phyloP scores from a whole-genome alignment of 2,888 invertebrate species.

The Blomia tropicalis region DNA sequence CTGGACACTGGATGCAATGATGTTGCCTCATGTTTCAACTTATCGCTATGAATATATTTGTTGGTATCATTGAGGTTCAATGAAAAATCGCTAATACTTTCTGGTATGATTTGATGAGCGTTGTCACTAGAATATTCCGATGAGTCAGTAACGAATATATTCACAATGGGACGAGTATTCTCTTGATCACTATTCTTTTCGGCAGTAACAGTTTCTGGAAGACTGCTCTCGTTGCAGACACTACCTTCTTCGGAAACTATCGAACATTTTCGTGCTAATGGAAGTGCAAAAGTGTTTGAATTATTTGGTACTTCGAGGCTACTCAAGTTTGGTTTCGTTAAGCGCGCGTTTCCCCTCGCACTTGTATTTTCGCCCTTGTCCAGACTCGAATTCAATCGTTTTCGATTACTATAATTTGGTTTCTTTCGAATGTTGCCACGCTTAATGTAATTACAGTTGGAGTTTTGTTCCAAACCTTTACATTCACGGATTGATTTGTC shows the following conservation, averaged over 20 bases:
- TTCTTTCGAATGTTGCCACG: constrained; percentile 15
- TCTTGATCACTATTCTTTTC: neutral
- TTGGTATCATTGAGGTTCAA: neutral
- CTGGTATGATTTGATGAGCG: neutral
- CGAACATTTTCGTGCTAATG: constrained; percentile 30
- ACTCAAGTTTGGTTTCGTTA: neutral
- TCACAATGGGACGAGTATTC: constrained; percentile 10
- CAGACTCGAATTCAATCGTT: constrained; percentile 14
- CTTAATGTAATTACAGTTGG: constrained; percentile 1
- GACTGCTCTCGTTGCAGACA: constrained; percentile 16
- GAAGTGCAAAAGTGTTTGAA: constrained; percentile 24
- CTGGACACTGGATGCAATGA: constrained; percentile 25
- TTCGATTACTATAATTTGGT: constrained; percentile 11
- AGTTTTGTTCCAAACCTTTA: constrained; percentile 15
- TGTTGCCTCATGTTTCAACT: neutral
- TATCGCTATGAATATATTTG: neutral
- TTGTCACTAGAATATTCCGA: constrained; percentile 13
- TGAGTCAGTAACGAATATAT: constrained; percentile 26
- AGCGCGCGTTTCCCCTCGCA: neutral
- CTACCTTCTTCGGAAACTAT: constrained; percentile 31
- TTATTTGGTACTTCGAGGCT: constrained; percentile 4
- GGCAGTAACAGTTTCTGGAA: constrained; percentile 5
- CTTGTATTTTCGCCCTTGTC: neutral
- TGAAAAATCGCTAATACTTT: neutral
- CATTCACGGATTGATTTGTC: constrained; percentile 25